phyloP scores from a whole-genome alignment of 2,113 vertebrate genomes.

The Etheostoma spectabile region DNA sequence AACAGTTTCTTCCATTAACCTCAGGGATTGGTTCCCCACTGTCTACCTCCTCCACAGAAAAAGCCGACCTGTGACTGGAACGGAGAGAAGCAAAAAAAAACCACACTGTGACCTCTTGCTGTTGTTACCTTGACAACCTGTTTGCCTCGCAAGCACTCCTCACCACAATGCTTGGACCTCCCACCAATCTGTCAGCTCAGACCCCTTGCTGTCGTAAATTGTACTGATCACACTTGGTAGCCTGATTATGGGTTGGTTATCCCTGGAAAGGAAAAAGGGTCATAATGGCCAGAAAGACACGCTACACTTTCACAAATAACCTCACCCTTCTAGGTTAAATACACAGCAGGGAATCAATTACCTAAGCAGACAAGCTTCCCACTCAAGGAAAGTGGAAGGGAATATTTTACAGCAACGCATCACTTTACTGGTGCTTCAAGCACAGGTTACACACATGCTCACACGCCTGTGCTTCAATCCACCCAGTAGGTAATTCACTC shows the following conservation, averaged over 20 bases:
- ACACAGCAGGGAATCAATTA: constrained; percentile 45
- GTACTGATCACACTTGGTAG: constrained; percentile 6
- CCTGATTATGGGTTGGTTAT: background rate
- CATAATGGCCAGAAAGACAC: background rate
- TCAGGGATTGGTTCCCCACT: constrained; percentile 71
- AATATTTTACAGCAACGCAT: constrained; percentile 2
- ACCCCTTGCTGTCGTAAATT: constrained; percentile 23
- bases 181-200: constrained; percentile 29
- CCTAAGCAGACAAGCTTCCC: constrained; percentile 56
- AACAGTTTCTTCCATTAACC: constrained; percentile 64
- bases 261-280: constrained; percentile 1
- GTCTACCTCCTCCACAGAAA: constrained; percentile 69
- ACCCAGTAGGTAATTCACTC: constrained; percentile 22
- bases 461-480: constrained; percentile 37
- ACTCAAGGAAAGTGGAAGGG: constrained; percentile 26
- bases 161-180: constrained; percentile 60
- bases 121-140: constrained; percentile 64
- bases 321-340: background rate
- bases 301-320: constrained; percentile 19
- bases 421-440: constrained; percentile 29
- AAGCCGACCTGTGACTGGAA: constrained; percentile 52
- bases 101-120: constrained; percentile 59
- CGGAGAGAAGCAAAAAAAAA: constrained; percentile 14
- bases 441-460: constrained; percentile 17
- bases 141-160: constrained; percentile 64